phyloP scores from a whole-genome alignment of 2,888 invertebrate species.

The Mongoloraphidia duomilia region DNA sequence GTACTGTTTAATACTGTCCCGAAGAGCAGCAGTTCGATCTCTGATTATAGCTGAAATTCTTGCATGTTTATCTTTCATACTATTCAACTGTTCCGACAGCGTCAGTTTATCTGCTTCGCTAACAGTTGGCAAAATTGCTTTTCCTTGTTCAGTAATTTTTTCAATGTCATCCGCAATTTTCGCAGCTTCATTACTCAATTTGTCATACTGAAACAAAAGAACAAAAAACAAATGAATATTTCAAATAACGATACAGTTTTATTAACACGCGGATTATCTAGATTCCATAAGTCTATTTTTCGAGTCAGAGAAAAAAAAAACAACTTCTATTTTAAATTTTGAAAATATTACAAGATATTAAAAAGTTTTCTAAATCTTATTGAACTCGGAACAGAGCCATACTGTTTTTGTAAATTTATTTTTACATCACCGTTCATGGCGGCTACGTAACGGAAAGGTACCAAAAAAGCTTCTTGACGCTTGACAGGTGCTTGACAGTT shows the following conservation, averaged over 20 bases:
- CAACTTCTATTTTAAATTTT: no score
- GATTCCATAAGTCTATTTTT: no score
- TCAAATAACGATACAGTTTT: background rate
- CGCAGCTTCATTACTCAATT: constrained; percentile 58
- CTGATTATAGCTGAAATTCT: constrained; percentile 60
- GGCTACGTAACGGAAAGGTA: no score
- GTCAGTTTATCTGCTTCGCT: constrained; percentile 76
- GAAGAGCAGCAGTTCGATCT: constrained; percentile 57
- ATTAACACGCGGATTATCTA: background rate
- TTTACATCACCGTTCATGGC: no score
- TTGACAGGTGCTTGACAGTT: no score
- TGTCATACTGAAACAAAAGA: constrained; percentile 42
- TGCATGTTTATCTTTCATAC: constrained; percentile 62
- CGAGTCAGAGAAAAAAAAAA: no score
- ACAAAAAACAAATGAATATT: background rate
- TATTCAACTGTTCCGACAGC: constrained; percentile 65
- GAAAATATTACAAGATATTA: no score
- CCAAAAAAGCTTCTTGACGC: no score
- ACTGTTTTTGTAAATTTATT: no score
- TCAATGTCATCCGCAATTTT: constrained; percentile 55
- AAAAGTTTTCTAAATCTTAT: no score
- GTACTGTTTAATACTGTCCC: constrained; percentile 66
- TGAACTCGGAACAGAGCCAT: no score
- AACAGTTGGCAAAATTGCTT: constrained; percentile 62
- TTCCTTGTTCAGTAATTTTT: constrained; percentile 64